Percentiles rank a stretch among this genome's conserved stretches.
These are phyloP conservation scores for Myxocyprinus asiaticus DNA, from an alignment of 2,113 vertebrate species.

Conservation along the genomic window DNA sequence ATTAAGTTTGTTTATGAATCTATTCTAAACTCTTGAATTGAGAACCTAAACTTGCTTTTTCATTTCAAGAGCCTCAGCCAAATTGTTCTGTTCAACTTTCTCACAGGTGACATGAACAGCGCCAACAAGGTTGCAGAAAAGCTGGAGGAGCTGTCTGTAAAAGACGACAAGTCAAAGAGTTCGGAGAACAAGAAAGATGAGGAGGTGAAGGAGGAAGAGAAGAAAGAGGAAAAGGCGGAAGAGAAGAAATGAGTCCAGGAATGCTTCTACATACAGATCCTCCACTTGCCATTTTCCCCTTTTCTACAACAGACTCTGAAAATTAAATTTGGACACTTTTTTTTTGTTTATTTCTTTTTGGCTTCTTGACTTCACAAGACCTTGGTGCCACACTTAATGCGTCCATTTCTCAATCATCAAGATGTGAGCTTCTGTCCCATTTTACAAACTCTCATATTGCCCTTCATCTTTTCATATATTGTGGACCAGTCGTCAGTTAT, in stretches of 20 bases:
- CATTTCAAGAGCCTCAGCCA: too few relatives aligned
- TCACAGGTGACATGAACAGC: conserved; percentile 70
- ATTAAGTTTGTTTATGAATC: too few relatives aligned
- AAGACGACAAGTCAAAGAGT: conserved; percentile 75
- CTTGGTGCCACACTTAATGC: conserved; percentile 75
- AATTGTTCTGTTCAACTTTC: not conserved
- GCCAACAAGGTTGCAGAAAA: conserved; percentile 91
- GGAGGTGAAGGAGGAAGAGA: conserved; percentile 79
- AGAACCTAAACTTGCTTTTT: too few relatives aligned
- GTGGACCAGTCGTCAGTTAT: conserved; percentile 84
- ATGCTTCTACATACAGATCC: not conserved
- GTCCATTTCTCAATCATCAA: conserved; percentile 79
- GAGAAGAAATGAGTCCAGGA: conserved; percentile 85
- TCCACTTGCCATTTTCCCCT: conserved; percentile 65
- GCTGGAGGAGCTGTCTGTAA: conserved; percentile 91
- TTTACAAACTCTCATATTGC: conserved; percentile 18
- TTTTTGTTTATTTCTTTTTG: conserved; percentile 81
- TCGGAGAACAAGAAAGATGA: conserved; percentile 56
- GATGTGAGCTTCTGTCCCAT: conserved; percentile 74
- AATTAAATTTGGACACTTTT: conserved; percentile 83
- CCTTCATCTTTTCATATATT: conserved; percentile 79
- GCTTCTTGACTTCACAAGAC: conserved; percentile 73
- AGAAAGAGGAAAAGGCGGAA: conserved; percentile 58
- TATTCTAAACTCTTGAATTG: too few relatives aligned
- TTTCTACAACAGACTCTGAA: conserved; percentile 94